Conservation (phyloP, 2,888 invertebrate genomes). For the Sipha maydis region DNA sequence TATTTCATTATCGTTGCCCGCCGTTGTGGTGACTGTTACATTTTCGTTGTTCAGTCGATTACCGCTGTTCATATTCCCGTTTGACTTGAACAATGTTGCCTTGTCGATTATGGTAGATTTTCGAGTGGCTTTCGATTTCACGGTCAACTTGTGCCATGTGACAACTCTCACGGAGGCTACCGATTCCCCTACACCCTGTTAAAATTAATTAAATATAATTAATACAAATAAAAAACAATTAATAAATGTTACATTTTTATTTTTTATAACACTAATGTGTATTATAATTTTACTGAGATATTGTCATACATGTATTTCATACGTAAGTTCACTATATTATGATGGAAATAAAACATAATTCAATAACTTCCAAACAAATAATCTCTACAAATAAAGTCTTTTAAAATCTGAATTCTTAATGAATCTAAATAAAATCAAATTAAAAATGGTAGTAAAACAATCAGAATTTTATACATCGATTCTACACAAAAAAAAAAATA, state of each 20-base stretch:
- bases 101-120: constrained; percentile 18
- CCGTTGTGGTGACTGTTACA: background rate
- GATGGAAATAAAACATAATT: too few species aligned
- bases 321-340: too few species aligned
- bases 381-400: too few species aligned
- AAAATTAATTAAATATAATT: too few species aligned
- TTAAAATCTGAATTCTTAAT: too few species aligned
- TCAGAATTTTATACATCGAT: too few species aligned
- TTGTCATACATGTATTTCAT: too few species aligned
- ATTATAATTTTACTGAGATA: too few species aligned
- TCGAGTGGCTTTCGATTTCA: constrained; percentile 30
- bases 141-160: constrained; percentile 50
- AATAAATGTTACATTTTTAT: background rate
- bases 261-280: background rate
- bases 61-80: constrained; percentile 3
- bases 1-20: background rate
- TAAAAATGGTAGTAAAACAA: too few species aligned
- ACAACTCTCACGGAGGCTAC: constrained; percentile 52
- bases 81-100: constrained; percentile 21
- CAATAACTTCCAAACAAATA: too few species aligned
- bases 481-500: too few species aligned
- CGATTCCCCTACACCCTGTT: constrained; percentile 36
- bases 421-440: too few species aligned
- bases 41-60: background rate
- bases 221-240: background rate